Conservation (phyloP, 2,888 invertebrate species). For the Chymomyza procnemis region DNA sequence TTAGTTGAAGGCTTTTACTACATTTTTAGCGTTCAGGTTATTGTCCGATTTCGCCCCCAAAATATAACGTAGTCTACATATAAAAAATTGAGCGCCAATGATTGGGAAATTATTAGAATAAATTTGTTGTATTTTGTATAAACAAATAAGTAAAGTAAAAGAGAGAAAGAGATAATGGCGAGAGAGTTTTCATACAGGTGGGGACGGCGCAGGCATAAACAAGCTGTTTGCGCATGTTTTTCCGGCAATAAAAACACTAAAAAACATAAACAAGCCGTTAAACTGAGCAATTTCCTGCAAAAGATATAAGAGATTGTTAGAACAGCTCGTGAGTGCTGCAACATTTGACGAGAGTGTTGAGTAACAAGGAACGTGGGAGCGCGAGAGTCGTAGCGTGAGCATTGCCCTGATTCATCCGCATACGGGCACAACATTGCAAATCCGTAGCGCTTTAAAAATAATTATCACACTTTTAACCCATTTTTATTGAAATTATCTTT, state of each 20-base stretch:
- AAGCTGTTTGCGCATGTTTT: constrained; percentile 63
- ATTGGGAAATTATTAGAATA: no score
- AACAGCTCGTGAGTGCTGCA: neutral
- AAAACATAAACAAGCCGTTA: neutral
- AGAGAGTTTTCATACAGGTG: constrained; percentile 49
- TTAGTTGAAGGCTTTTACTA: no score
- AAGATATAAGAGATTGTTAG: neutral
- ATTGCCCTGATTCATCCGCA: constrained; percentile 22
- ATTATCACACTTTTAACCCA: constrained; percentile 66
- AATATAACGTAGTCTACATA: no score
- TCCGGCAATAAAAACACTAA: constrained; percentile 31
- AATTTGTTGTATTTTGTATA: neutral
- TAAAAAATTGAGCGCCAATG: no score
- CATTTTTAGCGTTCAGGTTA: no score
- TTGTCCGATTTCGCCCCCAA: no score
- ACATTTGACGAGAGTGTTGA: constrained; percentile 1
- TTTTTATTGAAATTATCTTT: constrained; percentile 18
- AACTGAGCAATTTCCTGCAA: neutral
- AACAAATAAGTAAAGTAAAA: neutral
- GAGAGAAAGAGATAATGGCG: constrained; percentile 4
- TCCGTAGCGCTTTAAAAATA: constrained; percentile 72
- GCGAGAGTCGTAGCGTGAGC: neutral
- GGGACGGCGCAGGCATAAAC: constrained; percentile 49
- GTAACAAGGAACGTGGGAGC: neutral
- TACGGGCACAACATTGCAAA: constrained; percentile 50